Percentiles rank a stretch among this genome's conserved stretches.
These are phyloP conservation scores for Coenonympha glycerion DNA, from an alignment of 2,888 invertebrate species.

Conservation along the genomic window DNA sequence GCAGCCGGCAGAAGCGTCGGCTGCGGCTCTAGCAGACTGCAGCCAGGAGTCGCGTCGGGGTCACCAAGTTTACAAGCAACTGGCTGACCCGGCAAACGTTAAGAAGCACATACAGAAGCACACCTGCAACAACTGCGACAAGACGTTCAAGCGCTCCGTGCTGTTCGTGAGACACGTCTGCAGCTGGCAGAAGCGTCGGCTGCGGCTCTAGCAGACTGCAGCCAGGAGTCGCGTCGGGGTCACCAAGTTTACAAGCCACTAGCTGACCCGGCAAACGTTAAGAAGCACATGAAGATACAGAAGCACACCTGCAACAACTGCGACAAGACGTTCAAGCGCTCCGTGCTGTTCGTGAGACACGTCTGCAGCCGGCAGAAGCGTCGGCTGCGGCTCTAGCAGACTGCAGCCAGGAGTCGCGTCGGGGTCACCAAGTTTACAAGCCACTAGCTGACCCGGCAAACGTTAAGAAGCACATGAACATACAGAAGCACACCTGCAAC, in stretches of 20 bases:
- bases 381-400: neutral
- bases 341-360: constrained; percentile 1
- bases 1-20: neutral
- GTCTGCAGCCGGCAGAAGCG: neutral
- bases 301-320: constrained; percentile 18
- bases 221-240: neutral
- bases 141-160: constrained; percentile 13
- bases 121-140: constrained; percentile 17
- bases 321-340: constrained; percentile 15
- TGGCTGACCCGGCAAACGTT: neutral
- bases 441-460: neutral
- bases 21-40: no score
- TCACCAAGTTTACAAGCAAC: neutral
- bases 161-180: constrained; percentile 15
- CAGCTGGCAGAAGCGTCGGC: neutral
- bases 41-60: neutral
- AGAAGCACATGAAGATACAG: constrained; percentile 17
- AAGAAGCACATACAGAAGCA: constrained; percentile 14
- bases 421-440: neutral
- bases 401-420: neutral
- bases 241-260: neutral
- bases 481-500: no score
- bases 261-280: neutral
- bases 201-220: no score
- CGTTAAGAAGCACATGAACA: no score